These are phyloP conservation scores for Thamnaconus septentrionalis DNA, from an alignment of 2,113 vertebrate species.

Conservation along the genomic window DNA sequence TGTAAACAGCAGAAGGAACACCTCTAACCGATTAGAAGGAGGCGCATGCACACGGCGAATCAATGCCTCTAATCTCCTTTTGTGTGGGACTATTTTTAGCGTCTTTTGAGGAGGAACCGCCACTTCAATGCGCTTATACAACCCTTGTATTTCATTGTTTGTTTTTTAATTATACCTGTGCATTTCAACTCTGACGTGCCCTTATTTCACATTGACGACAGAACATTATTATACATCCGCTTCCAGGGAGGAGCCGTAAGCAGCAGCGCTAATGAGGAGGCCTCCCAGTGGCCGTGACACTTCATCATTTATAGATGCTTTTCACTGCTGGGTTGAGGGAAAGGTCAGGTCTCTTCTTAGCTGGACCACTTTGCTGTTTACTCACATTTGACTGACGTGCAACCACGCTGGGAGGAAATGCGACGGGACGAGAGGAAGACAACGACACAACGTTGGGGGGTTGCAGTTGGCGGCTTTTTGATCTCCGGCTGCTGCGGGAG, in stretches of 20 bases:
- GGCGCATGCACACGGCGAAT: background rate
- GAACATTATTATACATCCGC: background rate
- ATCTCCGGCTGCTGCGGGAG: background rate
- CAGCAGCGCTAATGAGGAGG: conserved; percentile 10
- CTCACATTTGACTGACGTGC: conserved; percentile 21
- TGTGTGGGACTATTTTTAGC: conserved; percentile 11
- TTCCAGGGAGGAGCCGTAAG: too few species aligned
- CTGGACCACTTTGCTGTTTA: conserved; percentile 19
- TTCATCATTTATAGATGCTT: conserved; percentile 43
- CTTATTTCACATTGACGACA: background rate
- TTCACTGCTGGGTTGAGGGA: conserved; percentile 29
- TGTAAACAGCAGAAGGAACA: conserved; percentile 18
- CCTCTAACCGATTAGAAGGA: conserved; percentile 10
- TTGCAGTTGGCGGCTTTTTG: background rate
- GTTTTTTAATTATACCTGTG: background rate
- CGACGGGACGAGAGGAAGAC: background rate
- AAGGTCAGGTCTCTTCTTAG: conserved; percentile 26
- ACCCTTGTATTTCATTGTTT: background rate
- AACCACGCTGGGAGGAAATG: background rate
- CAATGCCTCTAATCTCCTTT: conserved; percentile 21
- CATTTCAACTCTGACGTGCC: too few species aligned
- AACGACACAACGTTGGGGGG: conserved; percentile 4
- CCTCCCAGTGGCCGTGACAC: conserved; percentile 16
- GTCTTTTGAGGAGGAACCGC: background rate
- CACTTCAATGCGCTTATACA: conserved; percentile 2